phyloP scores from a whole-genome alignment of 2,797 vertebrate genomes.

The Tauraco hartlaubi region DNA sequence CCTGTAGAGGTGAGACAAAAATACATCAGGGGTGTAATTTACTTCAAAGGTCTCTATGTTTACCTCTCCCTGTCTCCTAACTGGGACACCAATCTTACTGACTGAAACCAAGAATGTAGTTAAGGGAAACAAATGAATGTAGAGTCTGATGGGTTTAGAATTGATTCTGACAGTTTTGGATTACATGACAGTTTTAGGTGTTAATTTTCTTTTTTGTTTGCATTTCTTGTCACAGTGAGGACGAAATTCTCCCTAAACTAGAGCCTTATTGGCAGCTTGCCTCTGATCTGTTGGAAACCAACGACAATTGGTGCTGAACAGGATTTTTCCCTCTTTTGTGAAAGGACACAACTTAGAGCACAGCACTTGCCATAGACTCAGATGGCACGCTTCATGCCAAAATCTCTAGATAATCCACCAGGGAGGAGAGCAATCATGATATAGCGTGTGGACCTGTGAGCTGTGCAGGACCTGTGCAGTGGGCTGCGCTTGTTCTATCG shows the following conservation, averaged over 20 bases:
- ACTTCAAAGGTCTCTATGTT: slow-evolving; percentile 66
- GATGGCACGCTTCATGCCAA: background rate
- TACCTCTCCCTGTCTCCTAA: slow-evolving; percentile 44
- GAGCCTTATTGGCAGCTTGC: background rate
- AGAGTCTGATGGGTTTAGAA: slow-evolving; percentile 2
- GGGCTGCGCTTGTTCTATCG: background rate
- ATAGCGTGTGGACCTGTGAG: fast-evolving
- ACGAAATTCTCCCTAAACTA: background rate
- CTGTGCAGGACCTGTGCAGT: background rate
- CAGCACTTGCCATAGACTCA: background rate
- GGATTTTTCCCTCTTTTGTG: background rate
- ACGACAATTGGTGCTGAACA: background rate
- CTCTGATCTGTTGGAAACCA: background rate
- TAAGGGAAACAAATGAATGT: slow-evolving; percentile 5
- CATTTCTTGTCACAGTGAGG: background rate
- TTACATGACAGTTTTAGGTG: background rate
- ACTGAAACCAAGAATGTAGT: slow-evolving; percentile 15
- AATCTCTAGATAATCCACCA: background rate
- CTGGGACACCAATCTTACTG: slow-evolving; percentile 43
- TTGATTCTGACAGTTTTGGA: background rate
- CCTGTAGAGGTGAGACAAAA: slow-evolving; percentile 60
- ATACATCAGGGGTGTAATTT: slow-evolving; percentile 71
- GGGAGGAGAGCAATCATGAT: background rate
- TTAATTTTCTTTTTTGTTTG: slow-evolving; percentile 38
- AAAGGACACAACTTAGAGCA: background rate